Evolutionary conservation across 2,797 vertebrate genomes (phyloP).

Genomic region (Apogon talboti): DNA sequence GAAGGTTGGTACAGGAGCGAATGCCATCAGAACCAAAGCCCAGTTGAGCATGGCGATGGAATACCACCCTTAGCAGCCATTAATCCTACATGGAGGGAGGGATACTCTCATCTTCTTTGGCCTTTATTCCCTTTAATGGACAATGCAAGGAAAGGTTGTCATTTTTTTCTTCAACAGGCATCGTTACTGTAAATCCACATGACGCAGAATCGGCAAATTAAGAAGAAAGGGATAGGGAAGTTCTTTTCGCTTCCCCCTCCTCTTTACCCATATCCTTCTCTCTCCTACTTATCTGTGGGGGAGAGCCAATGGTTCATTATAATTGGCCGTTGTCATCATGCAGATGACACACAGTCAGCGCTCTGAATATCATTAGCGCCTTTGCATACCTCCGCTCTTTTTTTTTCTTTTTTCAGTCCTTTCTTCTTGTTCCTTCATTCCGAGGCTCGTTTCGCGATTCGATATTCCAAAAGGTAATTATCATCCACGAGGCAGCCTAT

Average conservation of each 20-base stretch:
- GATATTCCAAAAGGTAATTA: slow-evolving; percentile 87
- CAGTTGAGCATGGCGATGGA: slow-evolving; percentile 67
- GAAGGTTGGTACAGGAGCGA: slow-evolving; percentile 57
- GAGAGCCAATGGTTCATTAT: slow-evolving; percentile 86
- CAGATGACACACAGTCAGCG: slow-evolving; percentile 84
- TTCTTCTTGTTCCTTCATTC: slow-evolving; percentile 77
- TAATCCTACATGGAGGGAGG: slow-evolving; percentile 78
- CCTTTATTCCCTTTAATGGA: slow-evolving; percentile 73
- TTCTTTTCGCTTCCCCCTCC: slow-evolving; percentile 69
- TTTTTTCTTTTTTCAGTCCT: slow-evolving; percentile 69
- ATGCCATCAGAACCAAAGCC: slow-evolving; percentile 67
- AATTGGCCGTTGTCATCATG: slow-evolving; percentile 88
- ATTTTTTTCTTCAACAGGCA: slow-evolving; percentile 54
- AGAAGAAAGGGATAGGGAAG: slow-evolving; percentile 79
- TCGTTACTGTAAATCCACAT: slow-evolving; percentile 80
- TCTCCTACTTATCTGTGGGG: slow-evolving; percentile 78
- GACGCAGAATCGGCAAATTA: slow-evolving; percentile 74
- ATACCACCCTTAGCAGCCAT: slow-evolving; percentile 68
- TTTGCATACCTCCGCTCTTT: slow-evolving; percentile 81
- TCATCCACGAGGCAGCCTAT: slow-evolving; percentile 81
- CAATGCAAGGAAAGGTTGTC: slow-evolving; percentile 60
- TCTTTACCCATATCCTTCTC: slow-evolving; percentile 71
- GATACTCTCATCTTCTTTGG: slow-evolving; percentile 65
- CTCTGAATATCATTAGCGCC: slow-evolving; percentile 87
- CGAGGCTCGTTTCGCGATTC: slow-evolving; percentile 74